Evolutionary conservation across 1,140 invertebrate genomes (phyloP), one percentile per base, ranked within the genome.

Genomic region (Drosophila elegans): DNA sequence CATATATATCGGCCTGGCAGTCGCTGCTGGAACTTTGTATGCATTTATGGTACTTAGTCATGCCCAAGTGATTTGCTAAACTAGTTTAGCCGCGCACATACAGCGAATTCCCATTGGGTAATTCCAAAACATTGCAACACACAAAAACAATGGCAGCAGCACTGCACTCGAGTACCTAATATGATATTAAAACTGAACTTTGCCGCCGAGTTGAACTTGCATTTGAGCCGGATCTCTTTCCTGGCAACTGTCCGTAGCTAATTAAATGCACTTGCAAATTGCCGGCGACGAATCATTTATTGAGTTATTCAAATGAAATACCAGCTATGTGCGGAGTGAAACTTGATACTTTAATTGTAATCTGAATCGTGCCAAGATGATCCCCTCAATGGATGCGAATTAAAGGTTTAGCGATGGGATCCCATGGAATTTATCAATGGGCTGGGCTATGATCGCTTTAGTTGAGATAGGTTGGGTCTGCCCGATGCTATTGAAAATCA

Each of bases 1-100:
- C 67, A 13, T 11, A 32, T 3, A 38, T 36, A 52, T 51, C 32
- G 41, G 9, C 41, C 16, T 29, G 38, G 59, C 41, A 44, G 25
- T 25, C 12, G 51, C 25, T 27, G 38, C n/a, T 60, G 66, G 83
- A 86, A 83, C 79, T 86, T 86, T 86, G 84, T 88, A 88, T 86
- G 84, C 83, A 88, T 88, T 86, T 88, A 86, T 83, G 83, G 84
- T 79, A 89, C 84, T 88, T 88, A 88, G 83, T 88, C 84, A 88
- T 88, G 84, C 76, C 49, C 79, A 89, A 88, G 79, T 83, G 80
- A 89, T 89, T 80, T 89, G 80, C 79, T 88, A 88, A 88, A 88
- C 84, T 88, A 88, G 83, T 88, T 83, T 81, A 77, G 59, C 66
- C 34, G 38, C 55, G 32, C 53, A 60, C 51, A 67, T 53, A 56